Evolutionary conservation across 2,113 vertebrate species (phyloP).

Genomic region (Danionella cerebrum): DNA sequence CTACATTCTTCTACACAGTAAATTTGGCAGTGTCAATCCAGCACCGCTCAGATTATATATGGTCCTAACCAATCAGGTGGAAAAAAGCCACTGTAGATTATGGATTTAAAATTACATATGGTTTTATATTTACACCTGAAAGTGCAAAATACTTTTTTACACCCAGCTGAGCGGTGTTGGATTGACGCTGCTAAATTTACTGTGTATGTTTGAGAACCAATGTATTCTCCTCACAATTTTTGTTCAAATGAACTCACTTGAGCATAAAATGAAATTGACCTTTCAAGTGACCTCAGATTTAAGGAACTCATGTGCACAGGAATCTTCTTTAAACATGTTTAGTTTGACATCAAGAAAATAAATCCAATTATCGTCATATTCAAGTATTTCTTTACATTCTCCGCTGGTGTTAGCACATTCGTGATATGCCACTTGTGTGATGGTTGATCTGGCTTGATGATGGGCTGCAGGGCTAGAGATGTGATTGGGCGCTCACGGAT

Average conservation of each 20-base stretch:
- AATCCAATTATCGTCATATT: too few relatives aligned
- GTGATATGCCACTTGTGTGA: neutral
- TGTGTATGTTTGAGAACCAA: neutral
- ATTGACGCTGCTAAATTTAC: too few relatives aligned
- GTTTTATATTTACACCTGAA: too few relatives aligned
- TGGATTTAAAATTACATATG: too few relatives aligned
- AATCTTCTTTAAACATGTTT: neutral
- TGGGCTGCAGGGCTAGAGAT: constrained; percentile 1
- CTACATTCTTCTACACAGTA: too few relatives aligned
- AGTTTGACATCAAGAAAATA: too few relatives aligned
- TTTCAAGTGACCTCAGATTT: constrained; percentile 19
- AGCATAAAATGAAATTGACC: constrained; percentile 33
- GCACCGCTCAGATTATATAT: too few relatives aligned
- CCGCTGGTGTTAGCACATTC: neutral
- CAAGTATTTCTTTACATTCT: neutral
- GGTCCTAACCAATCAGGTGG: too few relatives aligned
- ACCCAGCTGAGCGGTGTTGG: too few relatives aligned
- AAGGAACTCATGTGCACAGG: constrained; percentile 16
- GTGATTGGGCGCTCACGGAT: neutral
- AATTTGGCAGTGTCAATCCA: too few relatives aligned
- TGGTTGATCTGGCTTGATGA: neutral
- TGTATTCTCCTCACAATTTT: constrained; percentile 30
- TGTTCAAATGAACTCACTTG: constrained; percentile 9
- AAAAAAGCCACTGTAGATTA: too few relatives aligned
- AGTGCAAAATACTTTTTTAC: too few relatives aligned